A percentile compares a stretch with the other conserved stretches of the same genome.
phyloP scores from a whole-genome alignment of 53 echinoderm and acorn worm genomes.

The Echinarachnius parma region DNA sequence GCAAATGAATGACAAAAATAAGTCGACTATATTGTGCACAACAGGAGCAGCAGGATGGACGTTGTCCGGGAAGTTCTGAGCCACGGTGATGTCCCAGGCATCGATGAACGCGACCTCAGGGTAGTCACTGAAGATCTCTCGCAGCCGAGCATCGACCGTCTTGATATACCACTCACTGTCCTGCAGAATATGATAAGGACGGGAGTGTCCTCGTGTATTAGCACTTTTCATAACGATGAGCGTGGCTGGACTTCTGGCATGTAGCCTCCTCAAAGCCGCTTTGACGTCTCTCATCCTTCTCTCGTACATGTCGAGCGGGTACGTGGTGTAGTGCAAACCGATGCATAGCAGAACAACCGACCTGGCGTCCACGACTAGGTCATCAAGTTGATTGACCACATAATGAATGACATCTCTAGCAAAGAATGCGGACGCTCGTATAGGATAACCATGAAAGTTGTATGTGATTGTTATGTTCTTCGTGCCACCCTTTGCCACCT shows the following conservation, averaged over 20 bases:
- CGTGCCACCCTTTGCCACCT: slow-evolving; percentile 1
- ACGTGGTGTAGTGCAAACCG: slow-evolving; percentile 54
- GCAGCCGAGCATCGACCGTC: slow-evolving; percentile 48
- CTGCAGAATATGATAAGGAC: background rate
- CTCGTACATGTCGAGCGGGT: slow-evolving; percentile 35
- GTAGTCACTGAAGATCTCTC: slow-evolving; percentile 38
- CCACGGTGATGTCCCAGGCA: slow-evolving; percentile 59
- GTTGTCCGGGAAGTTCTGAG: slow-evolving; percentile 31
- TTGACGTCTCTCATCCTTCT: slow-evolving; percentile 36
- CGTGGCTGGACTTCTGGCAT: slow-evolving; percentile 35
- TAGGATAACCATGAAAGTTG: slow-evolving; percentile 51
- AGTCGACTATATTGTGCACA: no score
- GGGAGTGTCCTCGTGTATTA: slow-evolving; percentile 48
- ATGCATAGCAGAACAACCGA: slow-evolving; percentile 42
- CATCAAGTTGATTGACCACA: slow-evolving; percentile 46
- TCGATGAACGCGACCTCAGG: slow-evolving; percentile 54
- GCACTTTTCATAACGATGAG: slow-evolving; percentile 60
- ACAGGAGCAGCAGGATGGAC: no score
- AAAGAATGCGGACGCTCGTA: slow-evolving; percentile 4
- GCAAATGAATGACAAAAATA: no score
- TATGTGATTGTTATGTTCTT: slow-evolving; percentile 37
- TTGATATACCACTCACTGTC: slow-evolving; percentile 46
- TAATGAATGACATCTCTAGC: slow-evolving; percentile 33
- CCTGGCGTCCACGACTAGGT: slow-evolving; percentile 20
- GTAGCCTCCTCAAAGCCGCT: slow-evolving; percentile 52